Evolutionary conservation across 2,888 invertebrate species (phyloP), one percentile per base, ranked within the genome.

Genomic region (Tanytarsus gracilentus): DNA sequence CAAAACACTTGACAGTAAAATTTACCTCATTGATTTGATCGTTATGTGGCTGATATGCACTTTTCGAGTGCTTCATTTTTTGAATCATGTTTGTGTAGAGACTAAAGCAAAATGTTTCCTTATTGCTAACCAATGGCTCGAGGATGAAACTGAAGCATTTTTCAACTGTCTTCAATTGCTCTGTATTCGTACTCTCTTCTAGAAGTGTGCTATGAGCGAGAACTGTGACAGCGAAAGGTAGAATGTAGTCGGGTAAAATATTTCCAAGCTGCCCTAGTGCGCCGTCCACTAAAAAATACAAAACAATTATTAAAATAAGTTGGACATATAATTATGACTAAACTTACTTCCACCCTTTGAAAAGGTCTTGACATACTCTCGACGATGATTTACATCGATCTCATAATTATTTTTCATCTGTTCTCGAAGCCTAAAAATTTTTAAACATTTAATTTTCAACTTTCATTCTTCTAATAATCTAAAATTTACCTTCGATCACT

Each of bases 161-260:
- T 68, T 88, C 86, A 63, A 93, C 79, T 63, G 80, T 76, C 74
- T 86, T 85, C 61, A 97, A 78, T 68, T 93, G 88, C 23, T 78
- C 75, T 9, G 50, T 1, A n/a, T 60, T 36, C 18, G 63, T 64
- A 16, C 86, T 78, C 69, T 91, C 88, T 67, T 86, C 83, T 74
- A 86, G 82, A 64, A 82, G 5, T 74, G 94, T 90, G 21, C 60
- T 60, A 72, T 97, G 95, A n/a, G 96, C 88, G 62, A 98, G 78
- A 56, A 98, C 83, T 52, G 97, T 93, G 66, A 97, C 87, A n/a
- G 94, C 90, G 75, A 96, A 97, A 65, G 95, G 92, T 69, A 98
- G 77, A 86, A 95, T 94, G 72, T 96, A 97, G 77, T 98, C 98
- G 59, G 98, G 97, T 74, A 96, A 78, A 71, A 93, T 90, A 73